A percentile compares a stretch with the other conserved stretches of the same genome.
These are phyloP conservation scores for Pseudochirops cupreus DNA, from an alignment of 2,797 vertebrate species.

Conservation along the genomic window DNA sequence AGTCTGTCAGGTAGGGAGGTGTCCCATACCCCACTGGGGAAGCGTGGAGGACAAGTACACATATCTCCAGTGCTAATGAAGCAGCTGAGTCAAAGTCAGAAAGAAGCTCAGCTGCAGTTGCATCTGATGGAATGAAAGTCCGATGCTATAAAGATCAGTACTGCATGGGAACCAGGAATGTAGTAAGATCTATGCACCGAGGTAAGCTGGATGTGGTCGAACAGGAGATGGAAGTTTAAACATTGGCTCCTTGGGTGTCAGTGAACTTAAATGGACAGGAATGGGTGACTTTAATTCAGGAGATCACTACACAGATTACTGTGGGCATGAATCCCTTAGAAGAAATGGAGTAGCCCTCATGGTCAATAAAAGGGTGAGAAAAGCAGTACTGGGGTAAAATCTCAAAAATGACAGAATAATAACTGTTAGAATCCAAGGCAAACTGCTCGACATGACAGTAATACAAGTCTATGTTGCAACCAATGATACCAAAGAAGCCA, in stretches of 20 bases:
- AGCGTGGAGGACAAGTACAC: background rate
- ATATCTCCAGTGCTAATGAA: background rate
- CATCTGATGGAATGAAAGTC: background rate
- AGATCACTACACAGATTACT: background rate
- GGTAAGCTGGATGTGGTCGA: background rate
- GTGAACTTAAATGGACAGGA: background rate
- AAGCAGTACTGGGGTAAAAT: background rate
- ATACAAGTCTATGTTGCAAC: background rate
- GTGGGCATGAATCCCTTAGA: background rate
- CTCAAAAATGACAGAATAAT: background rate
- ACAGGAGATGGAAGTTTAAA: background rate
- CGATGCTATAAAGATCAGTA: background rate
- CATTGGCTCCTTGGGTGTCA: background rate
- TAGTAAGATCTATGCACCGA: background rate
- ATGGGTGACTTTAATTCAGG: background rate
- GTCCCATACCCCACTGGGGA: background rate
- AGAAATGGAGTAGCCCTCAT: no score
- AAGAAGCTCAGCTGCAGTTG: background rate
- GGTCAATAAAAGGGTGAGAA: background rate
- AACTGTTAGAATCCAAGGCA: background rate
- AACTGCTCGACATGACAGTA: background rate
- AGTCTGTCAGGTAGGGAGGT: background rate
- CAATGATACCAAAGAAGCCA: background rate
- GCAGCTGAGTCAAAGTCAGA: background rate
- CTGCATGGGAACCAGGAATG: background rate